phyloP scores from a whole-genome alignment of 2,113 vertebrate genomes.

The Pedetes capensis region DNA sequence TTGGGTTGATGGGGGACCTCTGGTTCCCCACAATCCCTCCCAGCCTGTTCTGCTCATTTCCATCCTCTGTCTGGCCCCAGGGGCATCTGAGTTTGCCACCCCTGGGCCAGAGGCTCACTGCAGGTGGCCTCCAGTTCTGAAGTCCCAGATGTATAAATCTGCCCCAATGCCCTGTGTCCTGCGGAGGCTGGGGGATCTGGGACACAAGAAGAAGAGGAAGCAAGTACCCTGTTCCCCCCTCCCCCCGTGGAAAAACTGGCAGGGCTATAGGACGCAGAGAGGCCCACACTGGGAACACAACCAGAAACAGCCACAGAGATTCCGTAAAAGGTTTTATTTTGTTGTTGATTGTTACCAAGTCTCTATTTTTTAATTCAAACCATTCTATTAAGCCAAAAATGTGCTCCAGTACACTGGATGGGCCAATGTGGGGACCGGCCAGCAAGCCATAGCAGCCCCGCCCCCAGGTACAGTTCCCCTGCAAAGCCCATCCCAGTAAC shows the following conservation, averaged over 20 bases:
- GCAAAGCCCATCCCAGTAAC: accelerated
- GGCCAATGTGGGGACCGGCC: neutral
- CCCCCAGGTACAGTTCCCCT: neutral
- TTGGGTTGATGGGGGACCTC: too few relatives aligned
- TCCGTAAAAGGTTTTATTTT: neutral
- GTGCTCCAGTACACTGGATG: too few relatives aligned
- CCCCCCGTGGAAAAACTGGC: neutral
- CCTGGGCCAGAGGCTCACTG: neutral
- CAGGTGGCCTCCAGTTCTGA: neutral
- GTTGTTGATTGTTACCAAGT: neutral
- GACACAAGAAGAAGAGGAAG: neutral
- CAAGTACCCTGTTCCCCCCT: too few relatives aligned
- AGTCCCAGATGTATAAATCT: neutral
- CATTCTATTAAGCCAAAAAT: neutral
- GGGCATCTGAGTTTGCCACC: neutral
- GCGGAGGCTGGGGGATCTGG: neutral
- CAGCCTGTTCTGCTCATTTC: neutral
- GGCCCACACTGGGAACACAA: neutral
- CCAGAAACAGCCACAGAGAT: neutral
- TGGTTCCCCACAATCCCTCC: neutral
- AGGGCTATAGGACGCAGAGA: neutral
- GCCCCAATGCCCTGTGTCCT: neutral
- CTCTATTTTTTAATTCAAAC: neutral
- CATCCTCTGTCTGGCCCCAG: neutral
- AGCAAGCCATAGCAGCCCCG: neutral